Evolutionary conservation across 1,140 invertebrate genomes (phyloP), one percentile per base, ranked within the genome.

Genomic region (Bombus pascuorum): DNA sequence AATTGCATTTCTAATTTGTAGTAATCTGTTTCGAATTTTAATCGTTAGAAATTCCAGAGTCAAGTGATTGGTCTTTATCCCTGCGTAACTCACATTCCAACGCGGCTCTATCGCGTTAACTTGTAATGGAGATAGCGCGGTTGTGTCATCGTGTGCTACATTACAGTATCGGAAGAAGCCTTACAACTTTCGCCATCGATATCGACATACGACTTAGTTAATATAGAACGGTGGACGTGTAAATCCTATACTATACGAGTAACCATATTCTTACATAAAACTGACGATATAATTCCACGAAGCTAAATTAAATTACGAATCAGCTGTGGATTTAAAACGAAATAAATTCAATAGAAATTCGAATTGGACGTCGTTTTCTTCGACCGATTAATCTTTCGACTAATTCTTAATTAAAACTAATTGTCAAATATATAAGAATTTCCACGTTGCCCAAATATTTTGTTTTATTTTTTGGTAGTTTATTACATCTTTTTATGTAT

Each of bases 161-260:
- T 70, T 12, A 34, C 42, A 12, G 77, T 68, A 80, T 80, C 44
- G 44, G 78, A 80, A n/a, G 78, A 80, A 70, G 44, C 65, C 65
- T 39, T 80, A n/a, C 78, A 80, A 80, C 78, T 80, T 80, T 80
- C 78, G 18, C 78, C 44, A 37, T 70, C 78, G 78, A 80, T 80
- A 80, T 70, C 78, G 65, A 70, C 66, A 13, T n/a, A 37, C 44
- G 13, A 80, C 65, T 80, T 70, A 80, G 68, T 80, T 80, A 80
- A 80, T 37, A 70, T 47, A 25, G 66, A 8, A 53, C 44, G 32
- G 66, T 0, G 28, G 53, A 34, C 15, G 13, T 28, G 44, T 39
- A 32, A 25, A 22, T 53, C 28, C 25, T 80, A 0, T 22, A 80
- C 12, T 10, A 80, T 32, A 18, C 59, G 12, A 65, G 18, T 1